Percentiles rank a stretch among this genome's conserved stretches.
These are phyloP conservation scores for Synaphobranchus kaupii DNA, from an alignment of 2,797 vertebrate species.

Conservation along the genomic window DNA sequence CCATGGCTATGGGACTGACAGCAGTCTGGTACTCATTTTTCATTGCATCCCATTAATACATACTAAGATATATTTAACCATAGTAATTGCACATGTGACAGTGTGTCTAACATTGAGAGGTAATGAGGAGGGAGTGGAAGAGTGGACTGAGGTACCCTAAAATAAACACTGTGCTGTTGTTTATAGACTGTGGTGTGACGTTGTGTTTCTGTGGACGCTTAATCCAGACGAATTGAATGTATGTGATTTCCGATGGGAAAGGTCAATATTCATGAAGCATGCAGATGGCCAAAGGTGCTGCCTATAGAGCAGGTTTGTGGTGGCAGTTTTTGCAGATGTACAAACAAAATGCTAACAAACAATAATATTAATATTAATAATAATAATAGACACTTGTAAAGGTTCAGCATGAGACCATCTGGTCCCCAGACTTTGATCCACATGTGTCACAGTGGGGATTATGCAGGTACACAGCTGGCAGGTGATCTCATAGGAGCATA, in stretches of 20 bases:
- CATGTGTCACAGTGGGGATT: background rate
- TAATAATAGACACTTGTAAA: background rate
- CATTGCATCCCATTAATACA: background rate
- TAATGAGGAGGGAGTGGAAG: too few species aligned
- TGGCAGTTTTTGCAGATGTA: background rate
- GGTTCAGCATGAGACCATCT: background rate
- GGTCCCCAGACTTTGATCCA: background rate
- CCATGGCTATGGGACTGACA: background rate
- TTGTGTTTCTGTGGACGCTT: background rate
- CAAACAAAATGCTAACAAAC: background rate
- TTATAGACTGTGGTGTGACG: background rate
- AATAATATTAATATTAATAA: too few species aligned
- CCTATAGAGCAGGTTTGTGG: background rate
- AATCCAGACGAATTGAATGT: background rate
- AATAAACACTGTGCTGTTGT: background rate
- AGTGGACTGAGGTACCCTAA: too few species aligned
- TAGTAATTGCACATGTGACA: too few species aligned
- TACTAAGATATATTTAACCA: background rate
- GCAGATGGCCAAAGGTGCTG: too few species aligned
- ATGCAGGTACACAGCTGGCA: background rate
- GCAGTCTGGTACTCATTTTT: background rate
- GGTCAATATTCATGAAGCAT: too few species aligned
- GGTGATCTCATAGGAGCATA: too few species aligned
- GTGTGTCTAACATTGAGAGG: too few species aligned
- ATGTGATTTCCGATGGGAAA: background rate